phyloP scores from a whole-genome alignment of 2,797 vertebrate genomes.

The Saxicola maurus region DNA sequence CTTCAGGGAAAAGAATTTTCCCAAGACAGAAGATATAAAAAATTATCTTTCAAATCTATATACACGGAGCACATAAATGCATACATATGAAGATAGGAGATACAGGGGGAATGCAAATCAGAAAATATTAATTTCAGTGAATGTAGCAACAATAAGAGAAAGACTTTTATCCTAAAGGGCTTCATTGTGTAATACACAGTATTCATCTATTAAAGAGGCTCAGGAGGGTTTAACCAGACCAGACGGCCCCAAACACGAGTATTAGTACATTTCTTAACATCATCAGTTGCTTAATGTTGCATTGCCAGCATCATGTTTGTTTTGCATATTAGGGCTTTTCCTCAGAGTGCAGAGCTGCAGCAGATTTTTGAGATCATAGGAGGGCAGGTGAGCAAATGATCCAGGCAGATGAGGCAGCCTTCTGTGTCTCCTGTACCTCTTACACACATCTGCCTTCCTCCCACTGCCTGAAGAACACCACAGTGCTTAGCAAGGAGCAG shows the following conservation, averaged over 20 bases:
- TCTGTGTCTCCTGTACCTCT: not conserved
- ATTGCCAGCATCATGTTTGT: slow-evolving; percentile 10
- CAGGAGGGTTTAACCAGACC: slow-evolving; percentile 21
- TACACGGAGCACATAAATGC: not conserved
- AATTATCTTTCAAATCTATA: slow-evolving; percentile 9
- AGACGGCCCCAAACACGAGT: not conserved
- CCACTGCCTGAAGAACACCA: not conserved
- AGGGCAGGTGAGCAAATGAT: not conserved
- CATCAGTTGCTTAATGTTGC: slow-evolving; percentile 57
- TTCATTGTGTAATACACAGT: not conserved
- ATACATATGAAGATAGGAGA: not conserved
- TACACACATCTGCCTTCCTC: not conserved
- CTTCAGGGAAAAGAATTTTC: slow-evolving; percentile 8
- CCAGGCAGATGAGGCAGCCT: not conserved
- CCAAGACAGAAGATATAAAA: not conserved
- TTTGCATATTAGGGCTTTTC: not conserved
- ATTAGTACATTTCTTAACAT: slow-evolving; percentile 42
- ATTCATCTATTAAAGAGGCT: slow-evolving; percentile 13
- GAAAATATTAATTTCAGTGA: not conserved
- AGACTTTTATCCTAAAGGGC: slow-evolving; percentile 3
- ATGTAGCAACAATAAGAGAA: not conserved
- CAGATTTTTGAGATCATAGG: slow-evolving; percentile 18
- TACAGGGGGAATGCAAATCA: not conserved
- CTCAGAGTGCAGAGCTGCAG: not conserved
- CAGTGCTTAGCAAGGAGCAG: not conserved